These are phyloP conservation scores for Candoia aspera DNA, from an alignment of 2,113 vertebrate species.

Conservation along the genomic window DNA sequence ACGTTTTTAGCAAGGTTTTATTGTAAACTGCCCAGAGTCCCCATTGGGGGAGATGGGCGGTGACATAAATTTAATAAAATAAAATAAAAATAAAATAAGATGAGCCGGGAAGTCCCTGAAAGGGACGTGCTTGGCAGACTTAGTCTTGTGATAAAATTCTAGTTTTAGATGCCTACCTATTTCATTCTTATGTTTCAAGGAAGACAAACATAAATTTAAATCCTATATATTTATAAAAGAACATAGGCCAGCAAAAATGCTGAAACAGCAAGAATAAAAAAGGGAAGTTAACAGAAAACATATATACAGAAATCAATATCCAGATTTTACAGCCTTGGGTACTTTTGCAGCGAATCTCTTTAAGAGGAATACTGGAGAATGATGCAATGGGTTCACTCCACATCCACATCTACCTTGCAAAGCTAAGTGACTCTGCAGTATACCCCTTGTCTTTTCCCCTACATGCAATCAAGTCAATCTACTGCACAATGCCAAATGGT, in stretches of 20 bases:
- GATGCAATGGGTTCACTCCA: not conserved
- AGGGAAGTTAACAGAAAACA: not conserved
- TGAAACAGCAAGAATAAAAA: not conserved
- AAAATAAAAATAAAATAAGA: too few relatives aligned
- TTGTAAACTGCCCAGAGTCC: too few relatives aligned
- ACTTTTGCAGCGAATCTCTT: not conserved
- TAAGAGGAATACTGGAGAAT: not conserved
- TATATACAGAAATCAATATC: not conserved
- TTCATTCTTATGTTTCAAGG: not conserved
- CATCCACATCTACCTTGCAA: not conserved
- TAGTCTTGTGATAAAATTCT: not conserved
- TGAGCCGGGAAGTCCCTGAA: not conserved
- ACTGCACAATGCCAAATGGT: not conserved
- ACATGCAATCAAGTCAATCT: not conserved
- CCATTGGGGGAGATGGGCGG: too few relatives aligned
- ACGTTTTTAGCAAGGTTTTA: not conserved
- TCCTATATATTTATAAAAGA: not conserved
- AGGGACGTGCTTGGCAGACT: not conserved
- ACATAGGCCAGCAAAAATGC: not conserved
- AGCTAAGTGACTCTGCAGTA: not conserved
- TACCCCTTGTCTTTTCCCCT: not conserved
- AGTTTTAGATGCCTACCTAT: not conserved
- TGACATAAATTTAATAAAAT: too few relatives aligned
- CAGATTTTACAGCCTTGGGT: not conserved
- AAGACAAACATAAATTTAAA: not conserved